Evolutionary conservation across 2,888 invertebrate species (phyloP).

Genomic region (Clepsis dumicolana): DNA sequence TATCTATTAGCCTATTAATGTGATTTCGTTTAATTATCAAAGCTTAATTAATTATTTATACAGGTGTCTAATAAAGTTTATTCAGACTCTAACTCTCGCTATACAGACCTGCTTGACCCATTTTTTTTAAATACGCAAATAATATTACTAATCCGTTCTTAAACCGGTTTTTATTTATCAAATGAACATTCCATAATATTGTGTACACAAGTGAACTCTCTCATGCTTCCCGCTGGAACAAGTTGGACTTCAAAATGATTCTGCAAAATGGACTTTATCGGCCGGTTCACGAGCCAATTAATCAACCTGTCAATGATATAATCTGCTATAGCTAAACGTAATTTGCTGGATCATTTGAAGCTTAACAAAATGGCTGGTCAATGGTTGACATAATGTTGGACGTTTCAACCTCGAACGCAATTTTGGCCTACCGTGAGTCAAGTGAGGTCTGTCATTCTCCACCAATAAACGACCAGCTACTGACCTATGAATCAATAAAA

Average conservation of each 20-base stretch:
- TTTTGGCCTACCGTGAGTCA: not conserved
- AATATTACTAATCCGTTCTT: too few relatives aligned
- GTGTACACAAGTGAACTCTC: not conserved
- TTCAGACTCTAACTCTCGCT: too few relatives aligned
- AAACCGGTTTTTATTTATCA: too few relatives aligned
- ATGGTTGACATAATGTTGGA: not conserved
- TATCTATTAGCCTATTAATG: too few relatives aligned
- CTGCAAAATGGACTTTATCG: conserved; percentile 18
- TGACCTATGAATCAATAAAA: too few relatives aligned
- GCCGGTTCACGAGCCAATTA: conserved; percentile 11
- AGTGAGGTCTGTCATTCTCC: not conserved
- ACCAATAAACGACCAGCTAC: too few relatives aligned
- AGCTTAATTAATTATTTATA: too few relatives aligned
- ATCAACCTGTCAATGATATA: conserved; percentile 19
- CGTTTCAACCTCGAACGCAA: not conserved
- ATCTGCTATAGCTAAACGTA: not conserved
- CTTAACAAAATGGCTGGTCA: not conserved
- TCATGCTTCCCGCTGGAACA: not conserved
- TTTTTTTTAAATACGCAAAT: too few relatives aligned
- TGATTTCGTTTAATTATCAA: too few relatives aligned
- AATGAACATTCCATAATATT: too few relatives aligned
- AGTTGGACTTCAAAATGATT: conserved; percentile 9
- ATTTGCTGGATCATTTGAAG: not conserved
- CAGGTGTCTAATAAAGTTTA: too few relatives aligned
- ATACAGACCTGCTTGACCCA: too few relatives aligned